Evolutionary conservation across 2,113 vertebrate species (phyloP), one percentile per base, ranked within the genome.

Genomic region (Nesogale talazaci): DNA sequence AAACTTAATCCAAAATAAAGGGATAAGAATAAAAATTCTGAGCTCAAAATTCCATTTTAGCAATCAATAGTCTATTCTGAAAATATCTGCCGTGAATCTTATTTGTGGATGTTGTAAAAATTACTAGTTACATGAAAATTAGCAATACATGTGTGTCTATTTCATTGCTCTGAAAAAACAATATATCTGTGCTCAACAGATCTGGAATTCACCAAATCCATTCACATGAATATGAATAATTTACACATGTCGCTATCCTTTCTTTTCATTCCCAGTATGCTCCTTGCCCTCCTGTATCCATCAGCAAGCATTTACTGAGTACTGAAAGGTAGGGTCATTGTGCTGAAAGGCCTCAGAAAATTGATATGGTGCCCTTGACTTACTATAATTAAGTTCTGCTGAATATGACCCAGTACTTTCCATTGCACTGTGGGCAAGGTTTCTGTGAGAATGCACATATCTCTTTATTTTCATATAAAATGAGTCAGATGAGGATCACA

Each of bases 21-120:
- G 91, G 38, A 85, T 87, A 80, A 20, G 61, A 95, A 94, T 72
- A 92, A 91, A 90, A 92, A 93, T 74, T 72, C 89, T 57, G 78
- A 86, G 84, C 67, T 82, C 75, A 89, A 93, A 95, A 42, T 86
- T 72, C 61, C 56, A 52, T 69, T 31, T 12, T 25, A 69, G 52
- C 34, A 57, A 83, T 15, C 61, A 52, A 83, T 15, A 67, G 57
- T 22, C 86, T 89, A 46, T 70, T 61, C 70, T 79, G 42, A 10
- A 92, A 79, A 93, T 36, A 77, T 4, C 38, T 83, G 34, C 6
- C 17, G 84, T 56, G 59, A 83, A 34, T 89, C 5, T 36, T 92
- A 38, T 74, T 52, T 93, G 74, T 36, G 74, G 69, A 16, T 86
- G 23, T 57, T 85, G 25, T 69, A 59, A 94, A 29, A 76, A 79